Evolutionary conservation across 1,140 invertebrate genomes (phyloP), one percentile per base, ranked within the genome.

Genomic region (Archegozetes longisetosus): DNA sequence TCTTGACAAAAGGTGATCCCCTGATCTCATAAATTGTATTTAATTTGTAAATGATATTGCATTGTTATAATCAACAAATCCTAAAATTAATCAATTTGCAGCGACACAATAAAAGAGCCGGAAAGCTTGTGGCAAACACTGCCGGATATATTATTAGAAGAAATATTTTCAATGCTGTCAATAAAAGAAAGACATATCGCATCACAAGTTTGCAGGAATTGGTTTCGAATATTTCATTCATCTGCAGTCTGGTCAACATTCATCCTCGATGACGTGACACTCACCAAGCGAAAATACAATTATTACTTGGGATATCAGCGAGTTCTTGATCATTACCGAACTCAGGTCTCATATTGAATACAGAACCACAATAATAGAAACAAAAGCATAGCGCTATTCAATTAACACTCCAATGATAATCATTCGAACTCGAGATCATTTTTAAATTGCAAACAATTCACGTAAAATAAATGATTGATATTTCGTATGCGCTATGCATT

Each of bases 251-350:
- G 85, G 85, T 72, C 79, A 14, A 80, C 76, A 3, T 88, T 88
- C 68, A 73, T 78, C 0, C 70, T 88, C 22, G 76, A 81, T 60
- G 85, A 88, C 68, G 76, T 73, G 12, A 85, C 84, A 0, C 70
- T 89, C 2, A 86, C 84, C 0, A 76, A 84, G 56, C 74, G 82
- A 3, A 81, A 81, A 67, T 88, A 80, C 68, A 86, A 87, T 69
- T 85, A 86, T 65, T 87, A 87, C 70, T 82, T 82, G 56, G 86
- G 86, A 12, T 88, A 85, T 80, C 82, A 84, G 70, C 80, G 84
- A 66, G 81, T 83, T 53, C 68, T 88, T 60, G 84, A 87, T 70
- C 84, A 86, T 68, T 75, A 84, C 63, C 73, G 83, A 58, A 80
- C 82, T 0, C 83, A 84, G 64, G 54, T 55, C n/a, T 20, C 20